Base-by-base conservation (phyloP, 2,113 vertebrate genomes). In the Stigmatopora nigra region DNA sequence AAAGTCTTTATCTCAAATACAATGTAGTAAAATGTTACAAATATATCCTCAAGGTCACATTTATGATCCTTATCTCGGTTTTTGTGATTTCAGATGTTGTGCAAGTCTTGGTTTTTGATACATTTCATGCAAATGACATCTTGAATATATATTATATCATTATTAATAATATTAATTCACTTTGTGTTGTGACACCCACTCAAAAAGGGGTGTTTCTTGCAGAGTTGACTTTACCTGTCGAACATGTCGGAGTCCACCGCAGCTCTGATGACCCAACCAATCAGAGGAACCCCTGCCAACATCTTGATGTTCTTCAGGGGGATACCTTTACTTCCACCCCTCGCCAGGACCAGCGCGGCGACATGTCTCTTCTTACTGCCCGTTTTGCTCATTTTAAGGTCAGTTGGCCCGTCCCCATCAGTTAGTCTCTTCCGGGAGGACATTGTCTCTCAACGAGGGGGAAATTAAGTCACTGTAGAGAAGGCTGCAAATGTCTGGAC, bases 251-350 rank as follows among this genome's bases (percentile, higher is more conserved):
- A 65, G 67, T 88, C 79, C 22, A 63, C 1, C 0, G 84, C 84
- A 0, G 86, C 77, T 10, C 86, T 57, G 35, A 88, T 68, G 11
- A 75, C 82, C 86, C 86, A 88, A 0, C 70, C 82, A 0, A 88
- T 31, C 0, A 88, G 82, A 0, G 86, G 86, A 0, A 75, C 55
- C 0, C 86, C 84, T 0, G 86, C 86, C 0, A 88, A 7, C 36
- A 25, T 63, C 13, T 86, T 85, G 56, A 88, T 82, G 81, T 88
- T 86, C 5, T 88, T 88, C 20, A 84, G 71, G 0, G 73, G 78
- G 19, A 86, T 88, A 0, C 84, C 84, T 52, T 88, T 86, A 6
- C 84, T 85, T 0, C 84, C 86, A 0, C 84, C 86, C 0, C 86
- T 20, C 0, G 86, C 84, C 14, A 88, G 75, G 12, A 88, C 15